Evolutionary conservation across 1,140 invertebrate genomes (phyloP).

Genomic region (Charaxes varanes): DNA sequence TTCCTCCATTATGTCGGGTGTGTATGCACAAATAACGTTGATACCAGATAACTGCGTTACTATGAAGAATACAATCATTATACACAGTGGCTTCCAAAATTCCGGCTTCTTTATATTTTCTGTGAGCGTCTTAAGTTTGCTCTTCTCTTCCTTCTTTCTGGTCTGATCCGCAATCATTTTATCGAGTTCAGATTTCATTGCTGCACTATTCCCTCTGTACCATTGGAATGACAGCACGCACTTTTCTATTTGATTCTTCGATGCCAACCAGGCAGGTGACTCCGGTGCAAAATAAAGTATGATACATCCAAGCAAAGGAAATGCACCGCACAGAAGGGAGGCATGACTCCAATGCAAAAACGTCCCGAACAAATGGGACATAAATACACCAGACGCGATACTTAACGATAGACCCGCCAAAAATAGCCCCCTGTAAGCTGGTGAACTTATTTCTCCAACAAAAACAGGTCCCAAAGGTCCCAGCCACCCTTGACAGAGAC

Average conservation of each 20-base stretch:
- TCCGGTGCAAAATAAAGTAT: constrained; percentile 78
- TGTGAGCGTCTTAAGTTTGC: constrained; percentile 43
- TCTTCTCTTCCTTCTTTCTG: constrained; percentile 38
- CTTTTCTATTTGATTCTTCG: constrained; percentile 69
- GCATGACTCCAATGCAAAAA: constrained; percentile 76
- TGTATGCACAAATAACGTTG: constrained; percentile 84
- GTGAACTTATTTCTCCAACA: constrained; percentile 75
- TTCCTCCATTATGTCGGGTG: constrained; percentile 77
- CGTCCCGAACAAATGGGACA: constrained; percentile 76
- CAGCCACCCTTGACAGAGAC: constrained; percentile 74
- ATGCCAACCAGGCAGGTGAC: constrained; percentile 81
- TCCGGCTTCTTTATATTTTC: constrained; percentile 61
- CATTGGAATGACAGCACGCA: constrained; percentile 72
- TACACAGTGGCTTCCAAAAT: constrained; percentile 76
- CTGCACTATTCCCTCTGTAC: constrained; percentile 67
- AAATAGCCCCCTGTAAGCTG: constrained; percentile 75
- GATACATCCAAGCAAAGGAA: constrained; percentile 71
- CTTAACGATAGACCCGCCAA: constrained; percentile 74
- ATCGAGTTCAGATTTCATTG: constrained; percentile 68
- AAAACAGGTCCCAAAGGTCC: constrained; percentile 73
- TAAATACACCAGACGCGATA: constrained; percentile 74
- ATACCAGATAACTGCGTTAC: constrained; percentile 78
- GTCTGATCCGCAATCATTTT: constrained; percentile 63
- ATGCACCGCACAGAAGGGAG: constrained; percentile 69
- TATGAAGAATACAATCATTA: constrained; percentile 77